Conservation (phyloP, 2,888 invertebrate genomes). For the Eristalis pertinax region DNA sequence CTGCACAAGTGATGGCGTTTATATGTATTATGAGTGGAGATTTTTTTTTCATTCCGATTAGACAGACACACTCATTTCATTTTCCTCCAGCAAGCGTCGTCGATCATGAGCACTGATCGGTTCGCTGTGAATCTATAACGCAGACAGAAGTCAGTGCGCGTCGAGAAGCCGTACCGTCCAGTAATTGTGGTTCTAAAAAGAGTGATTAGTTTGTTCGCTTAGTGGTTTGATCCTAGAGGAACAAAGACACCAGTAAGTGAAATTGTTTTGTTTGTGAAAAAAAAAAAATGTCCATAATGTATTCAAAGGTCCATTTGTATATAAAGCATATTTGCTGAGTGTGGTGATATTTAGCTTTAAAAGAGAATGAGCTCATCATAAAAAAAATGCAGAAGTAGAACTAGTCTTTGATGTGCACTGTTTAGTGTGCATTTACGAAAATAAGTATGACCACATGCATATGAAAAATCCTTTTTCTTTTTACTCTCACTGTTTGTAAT, state of each 20-base stretch:
- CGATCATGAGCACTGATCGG: constrained; percentile 21
- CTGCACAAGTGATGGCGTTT: constrained; percentile 58
- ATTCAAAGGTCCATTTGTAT: background rate
- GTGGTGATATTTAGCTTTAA: too few species aligned
- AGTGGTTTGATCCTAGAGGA: constrained; percentile 37
- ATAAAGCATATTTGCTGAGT: background rate
- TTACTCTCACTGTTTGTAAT: too few species aligned
- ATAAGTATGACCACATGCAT: background rate
- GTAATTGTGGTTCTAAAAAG: constrained; percentile 22
- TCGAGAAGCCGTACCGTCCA: constrained; percentile 34
- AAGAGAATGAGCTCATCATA: background rate
- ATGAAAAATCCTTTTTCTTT: too few species aligned
- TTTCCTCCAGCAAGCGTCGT: constrained; percentile 41
- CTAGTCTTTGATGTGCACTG: background rate
- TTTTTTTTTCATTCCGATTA: constrained; percentile 55
- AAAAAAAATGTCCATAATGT: background rate
- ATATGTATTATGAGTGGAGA: constrained; percentile 39
- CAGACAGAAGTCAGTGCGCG: constrained; percentile 39
- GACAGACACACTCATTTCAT: constrained; percentile 48
- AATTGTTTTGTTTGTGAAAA: background rate
- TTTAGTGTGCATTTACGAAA: background rate
- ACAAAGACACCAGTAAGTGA: constrained; percentile 52
- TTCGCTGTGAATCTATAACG: constrained; percentile 34
- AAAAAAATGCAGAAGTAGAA: background rate
- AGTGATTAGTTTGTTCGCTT: constrained; percentile 22